A percentile compares a stretch with the other conserved stretches of the same genome.
Conservation (phyloP, 2,113 vertebrate genomes). For the Zosterops borbonicus region DNA sequence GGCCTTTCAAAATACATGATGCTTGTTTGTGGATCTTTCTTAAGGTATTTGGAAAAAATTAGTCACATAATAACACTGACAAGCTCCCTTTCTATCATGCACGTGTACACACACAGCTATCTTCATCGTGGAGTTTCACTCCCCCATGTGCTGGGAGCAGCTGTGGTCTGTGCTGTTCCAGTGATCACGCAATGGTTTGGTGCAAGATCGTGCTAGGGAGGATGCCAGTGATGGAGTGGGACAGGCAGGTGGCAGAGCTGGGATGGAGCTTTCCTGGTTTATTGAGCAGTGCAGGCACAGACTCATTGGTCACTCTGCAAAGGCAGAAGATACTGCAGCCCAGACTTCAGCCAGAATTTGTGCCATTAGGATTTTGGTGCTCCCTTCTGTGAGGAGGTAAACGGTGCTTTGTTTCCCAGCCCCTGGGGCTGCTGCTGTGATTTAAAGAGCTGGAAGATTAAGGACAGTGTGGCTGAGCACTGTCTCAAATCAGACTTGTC, state of each 20-base stretch:
- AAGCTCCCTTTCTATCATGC: neutral
- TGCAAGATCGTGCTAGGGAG: neutral
- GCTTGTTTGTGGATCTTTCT: neutral
- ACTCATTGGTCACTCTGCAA: neutral
- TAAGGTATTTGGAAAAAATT: neutral
- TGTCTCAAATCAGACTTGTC: neutral
- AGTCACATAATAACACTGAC: neutral
- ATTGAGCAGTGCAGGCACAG: neutral
- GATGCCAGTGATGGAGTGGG: neutral
- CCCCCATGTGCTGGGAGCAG: neutral
- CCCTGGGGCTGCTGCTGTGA: neutral
- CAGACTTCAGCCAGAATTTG: neutral
- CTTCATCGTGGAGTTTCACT: neutral
- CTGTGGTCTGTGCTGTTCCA: neutral
- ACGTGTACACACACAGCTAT: too few species aligned
- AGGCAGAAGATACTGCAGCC: neutral
- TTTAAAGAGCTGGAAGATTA: neutral
- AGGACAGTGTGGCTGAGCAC: neutral
- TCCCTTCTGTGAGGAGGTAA: neutral
- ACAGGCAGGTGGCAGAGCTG: rapidly evolving
- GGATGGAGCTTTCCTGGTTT: neutral
- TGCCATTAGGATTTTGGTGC: neutral
- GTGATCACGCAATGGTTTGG: rapidly evolving
- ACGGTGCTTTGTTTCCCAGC: neutral
- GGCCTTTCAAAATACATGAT: neutral